Base-by-base conservation (phyloP, 2,888 invertebrate species). In the Pecten maximus region DNA sequence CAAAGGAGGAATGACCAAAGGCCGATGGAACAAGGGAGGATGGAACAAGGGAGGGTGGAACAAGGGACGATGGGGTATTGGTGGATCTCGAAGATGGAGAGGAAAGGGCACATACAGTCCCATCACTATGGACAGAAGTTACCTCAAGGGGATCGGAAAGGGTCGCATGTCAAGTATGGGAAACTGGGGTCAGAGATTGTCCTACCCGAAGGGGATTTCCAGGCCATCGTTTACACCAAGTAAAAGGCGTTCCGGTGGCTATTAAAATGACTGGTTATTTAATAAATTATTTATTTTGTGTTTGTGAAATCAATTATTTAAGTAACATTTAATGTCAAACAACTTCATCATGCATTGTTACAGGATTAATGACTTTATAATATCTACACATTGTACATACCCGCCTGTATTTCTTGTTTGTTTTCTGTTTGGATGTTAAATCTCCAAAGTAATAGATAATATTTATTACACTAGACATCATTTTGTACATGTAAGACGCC, bases 281-380 rank as follows among this genome's bases (percentile, higher is more conserved):
- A 74, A 35, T 74, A 74, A 74, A 28, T 74, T 74, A 74, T 74
- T 74, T 28, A 74, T 74, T 74, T 35, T 74, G 28, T 74, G 74
- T 74, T 10, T 28, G 28, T 74, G 74, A 6, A 3, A 54, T 54
- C 19, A 1, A 3, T 54, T 54, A 54, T 44, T n/a, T n/a, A n/a
- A n/a, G n/a, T n/a, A n/a, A n/a, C 44, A 44, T 44, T 44, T 44
- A 12, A 44, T 44, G n/a, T n/a, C n/a, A n/a, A n/a, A n/a, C n/a
- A n/a, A n/a, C n/a, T n/a, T n/a, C n/a, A n/a, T n/a, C n/a, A n/a
- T n/a, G n/a, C n/a, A n/a, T n/a, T n/a, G n/a, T n/a, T n/a, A n/a
- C n/a, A n/a, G n/a, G n/a, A n/a, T n/a, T n/a, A n/a, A n/a, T n/a
- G n/a, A n/a, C n/a, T n/a, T n/a, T n/a, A n/a, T n/a, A n/a, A n/a